Evolutionary conservation across 2,888 invertebrate genomes (phyloP), one percentile per base, ranked within the genome.

Genomic region (Nemapogon koenigi): DNA sequence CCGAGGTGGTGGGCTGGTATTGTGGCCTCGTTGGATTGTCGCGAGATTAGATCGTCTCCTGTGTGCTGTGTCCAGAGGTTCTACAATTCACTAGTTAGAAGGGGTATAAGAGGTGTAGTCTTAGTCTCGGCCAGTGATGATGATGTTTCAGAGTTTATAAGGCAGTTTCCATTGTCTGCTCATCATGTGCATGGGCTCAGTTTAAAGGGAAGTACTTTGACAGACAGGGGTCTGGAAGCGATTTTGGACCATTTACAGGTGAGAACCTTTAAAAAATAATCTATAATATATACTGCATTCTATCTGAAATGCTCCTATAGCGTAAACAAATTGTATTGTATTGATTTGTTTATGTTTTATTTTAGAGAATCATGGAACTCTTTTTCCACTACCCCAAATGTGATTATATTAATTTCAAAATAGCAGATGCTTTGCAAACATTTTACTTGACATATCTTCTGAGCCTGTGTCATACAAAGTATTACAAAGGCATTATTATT

Each of bases 1-100:
- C 90, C 90, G n/a, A 82, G 88, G 37, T 92, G 89, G 76, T 97
- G 96, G 96, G 82, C 83, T 19, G 92, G 93, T 2, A 81, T 95
- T 38, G 81, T 91, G 49, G 94, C 94, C 1, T 89, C 91, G 38
- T 78, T 96, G 32, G 89, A 92, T 53, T 95, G 94, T 68, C 86
- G 92, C 35, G 93, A 94, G 53, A 70, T 91, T 44, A 82, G 91
- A 35, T 76, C 81, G 28, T 78, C 86, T 57, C 68, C 83, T 30
- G 61, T 60, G 32, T 70, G 69, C 48, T 80, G 72, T 61, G 64
- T 65, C 55, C 75, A 72, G 48, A 80, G 89, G 48, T 82, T 92
- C 43, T 93, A 91, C 63, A 87, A 88, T 47, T 91, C 91, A 35
- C 76, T 96, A 46, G 85, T 94, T 41, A 81, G 89, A 47, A 83